phyloP scores from a whole-genome alignment of 2,113 vertebrate species.

The Dipodomys spectabilis region DNA sequence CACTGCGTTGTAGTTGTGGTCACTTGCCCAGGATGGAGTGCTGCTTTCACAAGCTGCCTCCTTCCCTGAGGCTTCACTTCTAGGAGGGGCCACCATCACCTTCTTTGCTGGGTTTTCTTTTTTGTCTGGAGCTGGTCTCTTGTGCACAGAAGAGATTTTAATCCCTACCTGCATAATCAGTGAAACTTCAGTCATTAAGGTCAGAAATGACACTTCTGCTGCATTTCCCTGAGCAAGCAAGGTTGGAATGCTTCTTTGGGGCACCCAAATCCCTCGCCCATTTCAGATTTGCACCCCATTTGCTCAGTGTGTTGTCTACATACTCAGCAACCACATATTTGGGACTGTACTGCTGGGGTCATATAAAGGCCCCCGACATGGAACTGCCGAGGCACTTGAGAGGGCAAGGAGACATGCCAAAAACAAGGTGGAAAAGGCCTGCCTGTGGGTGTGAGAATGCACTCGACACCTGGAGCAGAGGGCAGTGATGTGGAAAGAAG shows the following conservation, averaged over 20 bases:
- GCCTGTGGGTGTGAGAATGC: neutral
- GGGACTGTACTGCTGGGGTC: too few species aligned
- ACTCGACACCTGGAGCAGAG: too few species aligned
- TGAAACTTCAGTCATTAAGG: constrained; percentile 69
- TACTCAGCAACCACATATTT: neutral
- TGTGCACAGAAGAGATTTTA: constrained; percentile 86
- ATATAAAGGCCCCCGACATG: too few species aligned
- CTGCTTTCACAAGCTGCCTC: constrained; percentile 87
- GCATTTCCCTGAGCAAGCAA: neutral
- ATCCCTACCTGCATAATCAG: constrained; percentile 79
- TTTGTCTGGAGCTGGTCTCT: constrained; percentile 86
- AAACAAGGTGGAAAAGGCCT: neutral
- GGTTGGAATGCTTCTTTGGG: accelerated
- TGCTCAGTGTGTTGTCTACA: accelerated
- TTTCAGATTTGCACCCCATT: accelerated
- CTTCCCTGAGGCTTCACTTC: constrained; percentile 81
- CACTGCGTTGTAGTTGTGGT: constrained; percentile 95
- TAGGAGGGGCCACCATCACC: constrained; percentile 64
- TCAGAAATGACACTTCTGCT: neutral
- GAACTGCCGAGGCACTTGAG: neutral
- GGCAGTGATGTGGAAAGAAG: neutral
- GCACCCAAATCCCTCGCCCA: too few species aligned
- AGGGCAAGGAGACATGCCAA: too few species aligned
- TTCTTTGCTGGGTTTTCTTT: constrained; percentile 84
- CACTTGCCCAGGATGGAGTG: constrained; percentile 89